Evolutionary conservation across 2,888 invertebrate genomes (phyloP).

Genomic region (Heteropelma amictum): DNA sequence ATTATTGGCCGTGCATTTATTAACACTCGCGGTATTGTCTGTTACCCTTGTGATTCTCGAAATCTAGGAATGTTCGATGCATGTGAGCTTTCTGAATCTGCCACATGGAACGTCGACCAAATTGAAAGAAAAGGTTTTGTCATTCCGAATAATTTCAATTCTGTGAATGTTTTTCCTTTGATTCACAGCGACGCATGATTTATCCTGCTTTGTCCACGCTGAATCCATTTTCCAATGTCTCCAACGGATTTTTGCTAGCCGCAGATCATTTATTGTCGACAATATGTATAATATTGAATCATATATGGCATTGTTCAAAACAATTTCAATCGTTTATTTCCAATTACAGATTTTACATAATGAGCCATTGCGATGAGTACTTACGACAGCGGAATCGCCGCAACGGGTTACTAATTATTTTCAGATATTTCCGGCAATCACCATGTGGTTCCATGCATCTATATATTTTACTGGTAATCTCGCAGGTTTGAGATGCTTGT

Average conservation of each 20-base stretch:
- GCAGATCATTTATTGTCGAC: too few relatives aligned
- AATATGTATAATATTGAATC: too few relatives aligned
- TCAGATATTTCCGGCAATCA: background rate
- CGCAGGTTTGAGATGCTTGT: too few relatives aligned
- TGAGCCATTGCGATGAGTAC: too few relatives aligned
- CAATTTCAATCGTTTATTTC: too few relatives aligned
- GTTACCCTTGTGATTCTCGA: constrained; percentile 1
- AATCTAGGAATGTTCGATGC: background rate
- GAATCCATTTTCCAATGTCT: background rate
- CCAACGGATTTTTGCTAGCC: background rate
- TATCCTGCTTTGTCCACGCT: too few relatives aligned
- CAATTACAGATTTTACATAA: too few relatives aligned
- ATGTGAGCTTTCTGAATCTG: background rate
- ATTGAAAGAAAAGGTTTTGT: constrained; percentile 26
- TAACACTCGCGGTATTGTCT: background rate
- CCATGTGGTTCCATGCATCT: background rate
- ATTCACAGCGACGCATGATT: constrained; percentile 11
- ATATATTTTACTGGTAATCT: too few relatives aligned
- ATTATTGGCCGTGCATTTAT: constrained; percentile 22
- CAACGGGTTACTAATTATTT: background rate
- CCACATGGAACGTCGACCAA: constrained; percentile 21
- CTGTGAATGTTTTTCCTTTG: constrained; percentile 5
- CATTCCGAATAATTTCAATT: background rate
- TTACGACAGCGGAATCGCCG: background rate
- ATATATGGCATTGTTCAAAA: too few relatives aligned